Evolutionary conservation across 1,140 invertebrate species (phyloP).

Genomic region (Nephotettix cincticeps): DNA sequence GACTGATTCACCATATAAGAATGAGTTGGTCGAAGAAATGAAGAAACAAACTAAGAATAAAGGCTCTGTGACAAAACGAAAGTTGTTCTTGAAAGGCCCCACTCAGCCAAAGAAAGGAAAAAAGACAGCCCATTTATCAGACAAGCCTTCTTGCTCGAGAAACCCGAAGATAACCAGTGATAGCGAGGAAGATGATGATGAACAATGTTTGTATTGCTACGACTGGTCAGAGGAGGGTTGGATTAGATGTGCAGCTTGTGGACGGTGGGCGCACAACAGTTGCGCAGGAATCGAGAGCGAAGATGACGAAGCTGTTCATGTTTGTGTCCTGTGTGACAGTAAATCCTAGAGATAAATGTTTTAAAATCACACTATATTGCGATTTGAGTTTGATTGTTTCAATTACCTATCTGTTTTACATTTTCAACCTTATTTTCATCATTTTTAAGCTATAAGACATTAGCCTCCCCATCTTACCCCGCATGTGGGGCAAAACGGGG

Average conservation of each 20-base stretch:
- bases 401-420: no score
- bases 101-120: background rate
- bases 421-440: background rate
- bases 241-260: background rate
- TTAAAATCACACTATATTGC: no score
- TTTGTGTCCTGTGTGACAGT: background rate
- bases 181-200: background rate
- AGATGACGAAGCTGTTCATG: conserved; percentile 15
- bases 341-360: no score
- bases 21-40: background rate
- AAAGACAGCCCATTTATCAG: background rate
- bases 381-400: no score
- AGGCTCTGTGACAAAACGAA: background rate
- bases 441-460: background rate
- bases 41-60: background rate
- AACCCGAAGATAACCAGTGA: background rate
- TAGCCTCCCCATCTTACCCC: conserved; percentile 2
- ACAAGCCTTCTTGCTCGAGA: background rate
- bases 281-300: background rate
- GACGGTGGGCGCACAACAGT: background rate
- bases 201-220: background rate
- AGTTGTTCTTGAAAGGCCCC: background rate
- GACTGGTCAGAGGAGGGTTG: background rate
- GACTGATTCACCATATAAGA: conserved; percentile 19
- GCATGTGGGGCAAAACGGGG: background rate